Conservation (phyloP, 2,888 invertebrate genomes). For the Leucozona laternaria region DNA sequence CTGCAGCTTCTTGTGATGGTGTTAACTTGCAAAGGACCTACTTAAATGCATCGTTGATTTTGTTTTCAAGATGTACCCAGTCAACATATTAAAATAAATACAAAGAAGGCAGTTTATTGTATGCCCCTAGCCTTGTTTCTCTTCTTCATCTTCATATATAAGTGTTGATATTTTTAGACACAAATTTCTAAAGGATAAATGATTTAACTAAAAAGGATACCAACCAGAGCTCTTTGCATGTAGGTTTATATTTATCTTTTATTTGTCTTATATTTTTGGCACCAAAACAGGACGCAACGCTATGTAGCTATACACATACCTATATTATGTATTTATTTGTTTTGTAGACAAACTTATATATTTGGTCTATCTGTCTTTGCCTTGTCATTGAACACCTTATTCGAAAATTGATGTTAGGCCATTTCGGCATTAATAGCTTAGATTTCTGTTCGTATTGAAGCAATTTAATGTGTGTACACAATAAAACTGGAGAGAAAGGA, state of each 20-base stretch:
- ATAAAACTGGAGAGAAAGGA: conserved; percentile 61
- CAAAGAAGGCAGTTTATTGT: conserved; percentile 16
- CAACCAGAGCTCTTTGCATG: neutral
- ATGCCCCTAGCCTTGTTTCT: neutral
- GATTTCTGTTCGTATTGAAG: conserved; percentile 68
- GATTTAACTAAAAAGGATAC: conserved; percentile 31
- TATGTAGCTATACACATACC: neutral
- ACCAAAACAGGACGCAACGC: neutral
- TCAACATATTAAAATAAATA: too few species aligned
- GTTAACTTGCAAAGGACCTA: conserved; percentile 18
- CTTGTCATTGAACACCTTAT: conserved; percentile 65
- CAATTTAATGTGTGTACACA: conserved; percentile 67
- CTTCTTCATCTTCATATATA: neutral
- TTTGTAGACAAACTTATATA: neutral
- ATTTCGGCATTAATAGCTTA: conserved; percentile 68
- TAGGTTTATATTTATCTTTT: conserved; percentile 19
- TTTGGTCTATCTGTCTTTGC: conserved; percentile 41
- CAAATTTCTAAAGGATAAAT: conserved; percentile 38
- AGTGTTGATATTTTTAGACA: conserved; percentile 48
- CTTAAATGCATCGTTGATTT: conserved; percentile 17
- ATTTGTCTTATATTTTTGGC: conserved; percentile 26
- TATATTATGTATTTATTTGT: neutral
- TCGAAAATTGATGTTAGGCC: conserved; percentile 70
- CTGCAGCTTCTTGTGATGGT: conserved; percentile 18
- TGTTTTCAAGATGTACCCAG: conserved; percentile 17